Percentiles rank a stretch among this genome's conserved stretches.
Evolutionary conservation across 30 jellyfish, hydroid and myxozoan species (phyloP).

Genomic region (Catostylus mosaicus): DNA sequence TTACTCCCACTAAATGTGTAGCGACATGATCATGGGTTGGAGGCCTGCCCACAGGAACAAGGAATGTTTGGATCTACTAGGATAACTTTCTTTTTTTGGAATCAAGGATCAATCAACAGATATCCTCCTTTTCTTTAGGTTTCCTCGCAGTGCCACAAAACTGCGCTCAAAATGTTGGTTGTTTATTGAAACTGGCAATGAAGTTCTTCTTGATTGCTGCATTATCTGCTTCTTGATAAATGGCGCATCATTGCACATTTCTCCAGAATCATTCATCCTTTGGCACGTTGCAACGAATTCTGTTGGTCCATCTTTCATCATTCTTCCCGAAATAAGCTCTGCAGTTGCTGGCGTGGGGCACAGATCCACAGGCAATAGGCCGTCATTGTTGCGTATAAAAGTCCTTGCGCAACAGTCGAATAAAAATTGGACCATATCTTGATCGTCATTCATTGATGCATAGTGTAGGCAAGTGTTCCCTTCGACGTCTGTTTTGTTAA

Average conservation of each 20-base stretch:
- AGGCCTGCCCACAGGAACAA: no score
- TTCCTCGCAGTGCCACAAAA: neutral
- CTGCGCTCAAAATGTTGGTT: neutral
- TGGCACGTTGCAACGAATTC: conserved; percentile 60
- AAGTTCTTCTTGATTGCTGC: conserved; percentile 21
- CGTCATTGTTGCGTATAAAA: conserved; percentile 39
- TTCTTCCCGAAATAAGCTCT: conserved; percentile 37
- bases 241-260: conserved; percentile 12
- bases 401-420: conserved; percentile 56
- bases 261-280: conserved; percentile 23
- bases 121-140: neutral
- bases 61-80: no score
- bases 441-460: conserved; percentile 40
- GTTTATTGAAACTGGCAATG: conserved; percentile 11
- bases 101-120: conserved; percentile 5
- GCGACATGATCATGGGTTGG: no score
- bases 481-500: conserved; percentile 23
- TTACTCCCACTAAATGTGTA: no score
- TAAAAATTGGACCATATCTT: conserved; percentile 40
- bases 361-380: conserved; percentile 46
- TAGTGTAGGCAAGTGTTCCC: conserved; percentile 61
- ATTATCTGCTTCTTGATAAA: neutral
- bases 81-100: no score
- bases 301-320: conserved; percentile 68
- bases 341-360: conserved; percentile 11